Base-by-base conservation (phyloP, 30 jellyfish, hydroid and myxozoan genomes). In the Chrysaora quinquecirrha region DNA sequence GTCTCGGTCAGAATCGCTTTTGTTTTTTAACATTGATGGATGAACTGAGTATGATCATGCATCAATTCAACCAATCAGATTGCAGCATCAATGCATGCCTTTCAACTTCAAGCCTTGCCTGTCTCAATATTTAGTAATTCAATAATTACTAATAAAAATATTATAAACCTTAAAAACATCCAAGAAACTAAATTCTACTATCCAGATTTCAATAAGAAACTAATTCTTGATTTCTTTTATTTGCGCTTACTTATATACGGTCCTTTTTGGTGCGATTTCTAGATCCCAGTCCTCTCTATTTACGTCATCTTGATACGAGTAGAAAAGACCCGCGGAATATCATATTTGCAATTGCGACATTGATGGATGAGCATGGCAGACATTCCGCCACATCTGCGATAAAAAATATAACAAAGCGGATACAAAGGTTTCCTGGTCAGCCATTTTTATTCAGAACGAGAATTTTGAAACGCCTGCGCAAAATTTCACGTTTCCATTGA, bases 291-390 rank as follows among this genome's bases (percentile, higher is more conserved):
- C 70, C 83, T 50, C 83, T 47, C 32, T 7, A 56, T 64, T 10
- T 75, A 62, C 89, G 89, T 64, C 84, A 49, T n/a, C 27, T 73
- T 62, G 47, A 34, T 73, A 21, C 27, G 56, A 52, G 19, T 52
- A 21, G 54, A 38, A 43, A 47, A 23, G 68, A 25, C 68, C 64
- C 69, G 69, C 69, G 82, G 38, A 71, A 49, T 24, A 71, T 16
- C 19, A 31, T n/a, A 48, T 10, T 34, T 61, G 72, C 29, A 21
- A 49, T 11, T 48, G 43, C 50, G 90, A 80, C 90, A 67, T 68
- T 80, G 90, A 80, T 80, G 90, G 83, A 80, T 80, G 83, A 67
- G 34, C 65, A 78, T 46, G 80, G 70, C 83, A 25, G 25, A 54
- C 47, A 21, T 73, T 19, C 65, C 60, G 83, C 63, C 63, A 52